Base-by-base conservation (phyloP, 2,113 vertebrate genomes). In the Vidua macroura region DNA sequence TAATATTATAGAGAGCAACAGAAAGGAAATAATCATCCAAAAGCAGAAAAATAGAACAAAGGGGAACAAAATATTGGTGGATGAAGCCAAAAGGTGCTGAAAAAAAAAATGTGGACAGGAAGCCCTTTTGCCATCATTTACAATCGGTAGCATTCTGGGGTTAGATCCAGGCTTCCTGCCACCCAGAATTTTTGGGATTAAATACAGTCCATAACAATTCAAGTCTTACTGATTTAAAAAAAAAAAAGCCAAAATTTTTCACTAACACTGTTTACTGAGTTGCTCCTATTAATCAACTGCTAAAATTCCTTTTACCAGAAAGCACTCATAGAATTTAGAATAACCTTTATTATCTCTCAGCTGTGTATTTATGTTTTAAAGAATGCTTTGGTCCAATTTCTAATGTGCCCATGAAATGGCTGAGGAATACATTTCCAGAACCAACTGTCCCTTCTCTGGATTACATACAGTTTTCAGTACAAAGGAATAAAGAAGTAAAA, bases 61-160 rank as follows among this genome's bases (percentile, higher is more conserved):
- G 6, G 5, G 48, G 31, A 80, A 68, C 3, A 74, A 74, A 83
- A 28, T 19, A 88, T 4, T 18, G 22, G 16, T 41, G n/a, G 25
- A 39, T 69, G 12, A 85, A 58, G 24, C 4, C 46, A 88, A 60
- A 72, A 68, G 33, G 60, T 28, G 25, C 24, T 76, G 28, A 62
- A 73, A 55, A 62, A 62, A 39, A 82, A 35, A 51, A 33, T 10
- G 11, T 83, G 59, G 37, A 82, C 1, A 1, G n/a, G 18, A 92
- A 93, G 25, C 2, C 10, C 28, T 63, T 88, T 39, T 83, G 76
- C 23, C 27, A 68, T 30, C 7, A 15, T 46, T 86, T 93, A 67
- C 24, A 10, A 44, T 21, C 0, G 0, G 59, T 12, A 56, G 10
- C 35, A 78, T 75, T 58, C 64, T 86, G 33, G 5, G 8, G 11